phyloP scores from a whole-genome alignment of 2,113 vertebrate species.

The Steatornis caripensis region DNA sequence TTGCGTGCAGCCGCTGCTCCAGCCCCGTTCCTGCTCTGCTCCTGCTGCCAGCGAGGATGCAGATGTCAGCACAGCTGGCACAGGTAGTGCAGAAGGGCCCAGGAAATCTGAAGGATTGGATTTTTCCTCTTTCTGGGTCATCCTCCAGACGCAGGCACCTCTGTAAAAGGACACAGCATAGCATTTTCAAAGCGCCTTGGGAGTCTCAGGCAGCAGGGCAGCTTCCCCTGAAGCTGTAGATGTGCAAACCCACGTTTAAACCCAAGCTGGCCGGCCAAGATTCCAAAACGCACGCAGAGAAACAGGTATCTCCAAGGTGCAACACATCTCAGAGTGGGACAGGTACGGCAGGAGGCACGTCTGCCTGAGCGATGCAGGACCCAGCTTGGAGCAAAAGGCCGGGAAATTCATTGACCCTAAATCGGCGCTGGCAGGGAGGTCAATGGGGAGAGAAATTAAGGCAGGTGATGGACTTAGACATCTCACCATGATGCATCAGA shows the following conservation, averaged over 20 bases:
- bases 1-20: fast-evolving
- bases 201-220: background rate
- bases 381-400: background rate
- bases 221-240: background rate
- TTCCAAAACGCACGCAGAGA: background rate
- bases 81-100: background rate
- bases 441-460: background rate
- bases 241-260: background rate
- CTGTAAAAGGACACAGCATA: background rate
- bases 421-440: background rate
- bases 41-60: fast-evolving
- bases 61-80: too few relatives aligned
- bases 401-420: background rate
- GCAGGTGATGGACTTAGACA: background rate
- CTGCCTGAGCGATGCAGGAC: background rate
- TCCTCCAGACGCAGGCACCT: background rate
- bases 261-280: background rate
- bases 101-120: background rate
- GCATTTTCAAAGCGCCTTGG: background rate
- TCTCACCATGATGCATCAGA: background rate
- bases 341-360: fast-evolving
- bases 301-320: background rate
- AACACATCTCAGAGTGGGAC: background rate
- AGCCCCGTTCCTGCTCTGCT: background rate
- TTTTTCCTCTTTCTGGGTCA: background rate